Conservation (phyloP, 2,888 invertebrate species). For the Xestia c-nigrum region DNA sequence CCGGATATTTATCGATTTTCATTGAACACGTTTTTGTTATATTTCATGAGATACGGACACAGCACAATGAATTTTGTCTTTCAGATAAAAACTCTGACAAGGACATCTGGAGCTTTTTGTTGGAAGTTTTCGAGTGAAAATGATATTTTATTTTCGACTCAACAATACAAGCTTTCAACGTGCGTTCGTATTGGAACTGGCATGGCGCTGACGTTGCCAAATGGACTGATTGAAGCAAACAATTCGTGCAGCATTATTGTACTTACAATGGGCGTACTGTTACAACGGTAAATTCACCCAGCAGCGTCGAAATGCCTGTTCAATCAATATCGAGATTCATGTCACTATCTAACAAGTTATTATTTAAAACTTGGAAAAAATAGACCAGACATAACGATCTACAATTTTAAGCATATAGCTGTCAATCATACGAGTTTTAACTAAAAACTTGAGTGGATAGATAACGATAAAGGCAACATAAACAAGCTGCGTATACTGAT, state of each 20-base stretch:
- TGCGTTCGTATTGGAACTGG: conserved; percentile 28
- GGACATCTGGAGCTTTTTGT: conserved; percentile 42
- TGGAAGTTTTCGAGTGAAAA: conserved; percentile 31
- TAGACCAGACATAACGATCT: conserved; percentile 8
- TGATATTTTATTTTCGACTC: conserved; percentile 36
- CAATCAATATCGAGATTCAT: conserved; percentile 14
- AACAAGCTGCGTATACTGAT: conserved; percentile 22
- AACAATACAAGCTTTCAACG: conserved; percentile 22
- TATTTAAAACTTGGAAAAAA: background rate
- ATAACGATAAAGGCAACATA: conserved; percentile 47
- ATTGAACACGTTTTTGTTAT: conserved; percentile 58
- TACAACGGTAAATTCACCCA: conserved; percentile 38
- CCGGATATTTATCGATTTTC: conserved; percentile 63
- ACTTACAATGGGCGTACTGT: conserved; percentile 44
- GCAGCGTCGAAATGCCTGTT: conserved; percentile 36
- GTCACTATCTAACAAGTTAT: background rate
- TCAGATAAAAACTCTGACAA: conserved; percentile 47
- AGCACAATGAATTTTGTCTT: conserved; percentile 37
- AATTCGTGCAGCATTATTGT: conserved; percentile 51
- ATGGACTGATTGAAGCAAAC: conserved; percentile 53
- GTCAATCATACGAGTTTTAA: conserved; percentile 29
- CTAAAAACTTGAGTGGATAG: conserved; percentile 25
- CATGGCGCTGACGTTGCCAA: conserved; percentile 45
- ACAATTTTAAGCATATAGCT: conserved; percentile 17
- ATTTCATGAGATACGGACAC: conserved; percentile 44